Evolutionary conservation across 2,888 invertebrate species (phyloP).

Genomic region (Fragum fragum): DNA sequence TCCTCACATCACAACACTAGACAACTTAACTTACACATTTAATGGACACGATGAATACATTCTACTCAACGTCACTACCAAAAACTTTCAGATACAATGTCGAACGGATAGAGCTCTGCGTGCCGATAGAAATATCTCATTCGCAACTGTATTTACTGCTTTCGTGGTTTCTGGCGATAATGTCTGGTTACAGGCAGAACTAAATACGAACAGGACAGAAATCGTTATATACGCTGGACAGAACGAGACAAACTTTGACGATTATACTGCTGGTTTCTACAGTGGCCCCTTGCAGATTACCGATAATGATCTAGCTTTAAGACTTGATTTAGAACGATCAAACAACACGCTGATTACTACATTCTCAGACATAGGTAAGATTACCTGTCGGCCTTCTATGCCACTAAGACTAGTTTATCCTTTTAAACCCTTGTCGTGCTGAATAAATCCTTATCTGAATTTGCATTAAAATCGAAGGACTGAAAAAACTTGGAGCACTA

Average conservation of each 20-base stretch:
- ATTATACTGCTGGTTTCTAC: constrained; percentile 38
- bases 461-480: too few species aligned
- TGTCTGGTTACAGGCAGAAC: constrained; percentile 57
- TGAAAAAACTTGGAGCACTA: too few species aligned
- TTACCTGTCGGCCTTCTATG: too few species aligned
- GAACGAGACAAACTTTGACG: constrained; percentile 3
- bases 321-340: background rate
- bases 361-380: constrained; percentile 22
- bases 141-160: constrained; percentile 56
- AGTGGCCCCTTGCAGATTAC: constrained; percentile 12
- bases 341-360: constrained; percentile 5
- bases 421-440: too few species aligned
- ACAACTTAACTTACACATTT: constrained; percentile 56
- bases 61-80: constrained; percentile 15
- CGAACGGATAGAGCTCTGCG: constrained; percentile 48
- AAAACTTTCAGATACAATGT: constrained; percentile 50
- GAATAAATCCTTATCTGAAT: too few species aligned
- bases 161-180: constrained; percentile 43
- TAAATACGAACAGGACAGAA: constrained; percentile 42
- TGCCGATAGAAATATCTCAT: constrained; percentile 30
- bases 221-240: constrained; percentile 40
- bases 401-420: too few species aligned
- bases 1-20: constrained; percentile 58
- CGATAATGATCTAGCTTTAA: background rate
- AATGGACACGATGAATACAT: constrained; percentile 62